These are phyloP conservation scores for Lamprotornis superbus DNA, from an alignment of 2,113 vertebrate species.

Conservation along the genomic window DNA sequence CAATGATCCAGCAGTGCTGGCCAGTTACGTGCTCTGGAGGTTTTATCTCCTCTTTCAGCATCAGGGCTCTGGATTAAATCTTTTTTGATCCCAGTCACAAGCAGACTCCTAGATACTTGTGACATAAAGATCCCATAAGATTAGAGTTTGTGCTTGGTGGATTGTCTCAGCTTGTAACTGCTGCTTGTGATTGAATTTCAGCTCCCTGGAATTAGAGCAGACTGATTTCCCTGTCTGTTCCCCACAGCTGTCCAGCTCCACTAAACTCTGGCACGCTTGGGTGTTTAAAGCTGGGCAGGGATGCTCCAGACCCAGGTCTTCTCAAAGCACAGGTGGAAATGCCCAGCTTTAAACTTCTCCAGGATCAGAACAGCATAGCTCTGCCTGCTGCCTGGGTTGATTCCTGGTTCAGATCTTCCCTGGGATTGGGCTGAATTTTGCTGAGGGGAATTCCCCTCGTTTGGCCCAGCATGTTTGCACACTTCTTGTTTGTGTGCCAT, in stretches of 20 bases:
- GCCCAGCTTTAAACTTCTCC: not conserved
- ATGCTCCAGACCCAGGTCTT: not conserved
- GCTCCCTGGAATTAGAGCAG: not conserved
- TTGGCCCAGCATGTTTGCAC: fast-evolving
- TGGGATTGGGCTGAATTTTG: not conserved
- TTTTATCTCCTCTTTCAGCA: not conserved
- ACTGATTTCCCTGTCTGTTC: not conserved
- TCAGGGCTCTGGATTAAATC: not conserved
- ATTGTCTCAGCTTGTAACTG: not conserved
- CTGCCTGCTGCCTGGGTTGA: not conserved
- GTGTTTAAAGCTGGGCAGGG: not conserved
- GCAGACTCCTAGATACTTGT: not conserved
- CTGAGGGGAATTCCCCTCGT: fast-evolving
- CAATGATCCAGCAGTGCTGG: not conserved
- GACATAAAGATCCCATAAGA: not conserved
- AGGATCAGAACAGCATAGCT: not conserved
- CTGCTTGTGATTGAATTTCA: not conserved
- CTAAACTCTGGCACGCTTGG: fast-evolving
- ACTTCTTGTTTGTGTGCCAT: not conserved
- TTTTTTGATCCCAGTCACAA: not conserved
- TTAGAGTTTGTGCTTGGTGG: not conserved
- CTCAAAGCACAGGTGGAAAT: not conserved
- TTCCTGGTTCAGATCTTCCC: not conserved
- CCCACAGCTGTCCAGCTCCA: not conserved
- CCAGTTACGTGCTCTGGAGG: fast-evolving